A percentile compares a stretch with the other conserved stretches of the same genome.
phyloP scores from a whole-genome alignment of 2,113 vertebrate species.

The Onychostruthus taczanowskii region DNA sequence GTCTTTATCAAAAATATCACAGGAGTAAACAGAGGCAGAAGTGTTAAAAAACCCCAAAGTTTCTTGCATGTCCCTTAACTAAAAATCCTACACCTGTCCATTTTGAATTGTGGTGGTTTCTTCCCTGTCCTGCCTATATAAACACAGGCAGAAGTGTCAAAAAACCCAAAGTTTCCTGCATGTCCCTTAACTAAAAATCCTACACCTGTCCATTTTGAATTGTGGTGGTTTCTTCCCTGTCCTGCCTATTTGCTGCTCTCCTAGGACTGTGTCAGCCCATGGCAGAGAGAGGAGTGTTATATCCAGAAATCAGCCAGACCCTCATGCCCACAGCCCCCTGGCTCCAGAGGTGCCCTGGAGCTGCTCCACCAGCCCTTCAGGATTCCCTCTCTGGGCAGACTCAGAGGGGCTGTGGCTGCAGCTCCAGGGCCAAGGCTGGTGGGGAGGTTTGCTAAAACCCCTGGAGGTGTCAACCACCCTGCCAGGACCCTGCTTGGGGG shows the following conservation, averaged over 20 bases:
- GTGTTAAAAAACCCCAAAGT: neutral
- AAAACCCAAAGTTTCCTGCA: neutral
- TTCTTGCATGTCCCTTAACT: neutral
- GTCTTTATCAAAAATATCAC: neutral
- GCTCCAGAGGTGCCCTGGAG: neutral
- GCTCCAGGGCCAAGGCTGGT: neutral
- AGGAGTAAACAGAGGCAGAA: neutral
- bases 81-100: neutral
- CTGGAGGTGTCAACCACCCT: neutral
- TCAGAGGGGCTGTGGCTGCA: fast-evolving
- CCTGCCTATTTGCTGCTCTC: neutral
- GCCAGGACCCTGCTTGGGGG: neutral
- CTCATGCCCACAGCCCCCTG: neutral
- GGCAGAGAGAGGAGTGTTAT: neutral
- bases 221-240: neutral
- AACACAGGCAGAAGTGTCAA: neutral
- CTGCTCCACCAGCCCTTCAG: neutral
- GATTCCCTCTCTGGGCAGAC: fast-evolving
- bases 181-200: neutral
- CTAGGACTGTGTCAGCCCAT: neutral
- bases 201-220: neutral
- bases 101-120: neutral
- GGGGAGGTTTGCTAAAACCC: neutral
- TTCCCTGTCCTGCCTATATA: neutral
- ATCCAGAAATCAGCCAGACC: neutral